These are phyloP conservation scores for Rhea pennata DNA, from an alignment of 2,113 vertebrate genomes.

Conservation along the genomic window DNA sequence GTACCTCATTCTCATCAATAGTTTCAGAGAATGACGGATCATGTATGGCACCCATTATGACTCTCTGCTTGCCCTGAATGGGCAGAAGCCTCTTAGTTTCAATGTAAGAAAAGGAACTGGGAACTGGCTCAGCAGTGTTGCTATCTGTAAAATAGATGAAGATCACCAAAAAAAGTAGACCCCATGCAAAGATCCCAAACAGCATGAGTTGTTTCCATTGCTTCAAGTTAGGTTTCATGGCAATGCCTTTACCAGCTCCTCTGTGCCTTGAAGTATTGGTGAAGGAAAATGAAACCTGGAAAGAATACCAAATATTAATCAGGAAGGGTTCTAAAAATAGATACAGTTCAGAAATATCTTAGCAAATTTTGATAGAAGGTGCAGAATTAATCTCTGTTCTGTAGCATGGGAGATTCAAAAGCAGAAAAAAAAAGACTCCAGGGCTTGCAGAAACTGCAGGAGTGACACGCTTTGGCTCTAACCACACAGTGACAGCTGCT, in stretches of 20 bases:
- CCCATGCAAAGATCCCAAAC: constrained; percentile 92
- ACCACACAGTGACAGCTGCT: constrained; percentile 57
- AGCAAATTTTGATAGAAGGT: background rate
- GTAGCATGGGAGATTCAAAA: background rate
- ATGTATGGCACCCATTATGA: constrained; percentile 82
- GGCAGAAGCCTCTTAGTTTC: constrained; percentile 88
- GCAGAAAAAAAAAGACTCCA: constrained; percentile 23
- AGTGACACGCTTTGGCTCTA: constrained; percentile 24
- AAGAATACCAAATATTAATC: constrained; percentile 45
- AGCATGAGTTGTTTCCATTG: constrained; percentile 94
- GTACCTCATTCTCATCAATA: constrained; percentile 60
- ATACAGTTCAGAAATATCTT: background rate
- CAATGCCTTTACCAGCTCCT: constrained; percentile 65
- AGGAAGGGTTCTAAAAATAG: background rate
- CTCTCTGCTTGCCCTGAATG: constrained; percentile 84
- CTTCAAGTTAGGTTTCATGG: constrained; percentile 96
- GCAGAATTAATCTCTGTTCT: background rate
- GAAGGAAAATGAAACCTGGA: constrained; percentile 70
- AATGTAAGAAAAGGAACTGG: constrained; percentile 84
- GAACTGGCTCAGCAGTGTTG: constrained; percentile 83
- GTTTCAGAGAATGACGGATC: constrained; percentile 71
- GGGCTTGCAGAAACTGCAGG: constrained; percentile 2
- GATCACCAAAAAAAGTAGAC: constrained; percentile 88
- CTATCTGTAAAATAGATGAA: constrained; percentile 94
- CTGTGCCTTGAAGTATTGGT: constrained; percentile 53